These are phyloP conservation scores for Epicauta chinensis DNA, from an alignment of 1,140 invertebrate genomes.

Conservation along the genomic window DNA sequence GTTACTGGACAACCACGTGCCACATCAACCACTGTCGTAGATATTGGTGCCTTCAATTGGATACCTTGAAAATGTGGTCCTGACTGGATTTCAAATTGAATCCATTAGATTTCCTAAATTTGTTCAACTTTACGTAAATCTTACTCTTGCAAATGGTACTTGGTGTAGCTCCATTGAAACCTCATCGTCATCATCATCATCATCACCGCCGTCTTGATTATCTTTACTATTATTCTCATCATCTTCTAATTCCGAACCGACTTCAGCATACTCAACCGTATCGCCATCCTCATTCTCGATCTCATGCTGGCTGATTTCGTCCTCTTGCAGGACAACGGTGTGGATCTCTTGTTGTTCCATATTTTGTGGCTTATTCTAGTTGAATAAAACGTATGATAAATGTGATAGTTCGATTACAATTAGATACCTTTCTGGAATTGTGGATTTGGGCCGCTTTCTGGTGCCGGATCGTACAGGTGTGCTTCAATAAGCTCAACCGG, in stretches of 20 bases:
- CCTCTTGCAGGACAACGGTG: conserved; percentile 6
- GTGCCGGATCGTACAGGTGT: conserved; percentile 53
- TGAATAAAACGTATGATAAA: background rate
- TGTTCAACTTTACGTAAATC: background rate
- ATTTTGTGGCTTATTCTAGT: conserved; percentile 6
- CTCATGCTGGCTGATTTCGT: conserved; percentile 22
- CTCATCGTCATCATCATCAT: conserved; percentile 29
- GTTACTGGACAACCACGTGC: conserved; percentile 56
- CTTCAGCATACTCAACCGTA: conserved; percentile 8
- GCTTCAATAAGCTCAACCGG: conserved; percentile 51
- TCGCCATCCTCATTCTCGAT: conserved; percentile 14
- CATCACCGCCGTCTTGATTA: conserved; percentile 18
- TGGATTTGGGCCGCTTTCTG: conserved; percentile 46
- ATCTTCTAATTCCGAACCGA: conserved; percentile 9
- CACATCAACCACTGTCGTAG: conserved; percentile 62
- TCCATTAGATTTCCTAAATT: background rate
- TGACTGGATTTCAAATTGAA: background rate
- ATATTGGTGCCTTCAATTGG: conserved; percentile 36
- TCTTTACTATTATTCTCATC: conserved; percentile 23
- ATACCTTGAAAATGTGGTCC: conserved; percentile 6
- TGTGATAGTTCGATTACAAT: background rate
- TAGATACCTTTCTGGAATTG: conserved; percentile 28
- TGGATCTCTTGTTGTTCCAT: conserved; percentile 10
- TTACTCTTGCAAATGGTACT: conserved; percentile 23
- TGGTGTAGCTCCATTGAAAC: conserved; percentile 19